Evolutionary conservation across 1,140 invertebrate species (phyloP).

Genomic region (Dinothrombium tinctorium): DNA sequence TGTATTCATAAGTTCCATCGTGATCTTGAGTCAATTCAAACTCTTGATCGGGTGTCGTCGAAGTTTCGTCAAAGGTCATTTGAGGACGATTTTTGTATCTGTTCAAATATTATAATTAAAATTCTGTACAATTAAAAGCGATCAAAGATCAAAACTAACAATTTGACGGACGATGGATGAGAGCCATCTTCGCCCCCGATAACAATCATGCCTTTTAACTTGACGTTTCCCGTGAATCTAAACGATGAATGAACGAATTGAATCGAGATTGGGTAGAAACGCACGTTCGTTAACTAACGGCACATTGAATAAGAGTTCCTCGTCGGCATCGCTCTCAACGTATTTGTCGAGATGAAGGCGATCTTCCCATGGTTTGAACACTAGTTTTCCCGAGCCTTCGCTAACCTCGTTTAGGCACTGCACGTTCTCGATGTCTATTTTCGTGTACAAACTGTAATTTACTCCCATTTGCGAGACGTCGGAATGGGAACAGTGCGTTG

Average conservation of each 20-base stretch:
- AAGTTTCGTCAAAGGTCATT: slow-evolving; percentile 78
- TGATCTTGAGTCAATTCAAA: slow-evolving; percentile 62
- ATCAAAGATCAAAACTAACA: slow-evolving; percentile 38
- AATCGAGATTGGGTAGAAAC: background rate
- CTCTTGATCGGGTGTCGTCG: slow-evolving; percentile 50
- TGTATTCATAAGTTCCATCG: slow-evolving; percentile 57
- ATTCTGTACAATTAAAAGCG: no score
- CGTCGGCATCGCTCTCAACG: slow-evolving; percentile 83
- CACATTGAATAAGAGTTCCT: slow-evolving; percentile 81
- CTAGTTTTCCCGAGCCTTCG: slow-evolving; percentile 56
- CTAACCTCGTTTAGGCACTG: slow-evolving; percentile 67
- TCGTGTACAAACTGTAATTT: slow-evolving; percentile 61
- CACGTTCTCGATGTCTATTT: slow-evolving; percentile 67
- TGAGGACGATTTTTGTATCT: slow-evolving; percentile 61
- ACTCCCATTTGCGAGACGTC: slow-evolving; percentile 28
- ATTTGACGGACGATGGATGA: slow-evolving; percentile 56
- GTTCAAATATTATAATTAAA: no score
- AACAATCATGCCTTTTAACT: slow-evolving; percentile 75
- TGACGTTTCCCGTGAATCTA: slow-evolving; percentile 80
- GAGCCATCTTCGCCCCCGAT: slow-evolving; percentile 56
- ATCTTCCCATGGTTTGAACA: slow-evolving; percentile 82
- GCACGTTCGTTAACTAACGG: slow-evolving; percentile 33
- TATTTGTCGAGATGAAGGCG: slow-evolving; percentile 40
- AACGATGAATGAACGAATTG: slow-evolving; percentile 11
- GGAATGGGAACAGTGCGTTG: background rate